Evolutionary conservation across 2,888 invertebrate species (phyloP).

Genomic region (Lepidochrysops patricia): DNA sequence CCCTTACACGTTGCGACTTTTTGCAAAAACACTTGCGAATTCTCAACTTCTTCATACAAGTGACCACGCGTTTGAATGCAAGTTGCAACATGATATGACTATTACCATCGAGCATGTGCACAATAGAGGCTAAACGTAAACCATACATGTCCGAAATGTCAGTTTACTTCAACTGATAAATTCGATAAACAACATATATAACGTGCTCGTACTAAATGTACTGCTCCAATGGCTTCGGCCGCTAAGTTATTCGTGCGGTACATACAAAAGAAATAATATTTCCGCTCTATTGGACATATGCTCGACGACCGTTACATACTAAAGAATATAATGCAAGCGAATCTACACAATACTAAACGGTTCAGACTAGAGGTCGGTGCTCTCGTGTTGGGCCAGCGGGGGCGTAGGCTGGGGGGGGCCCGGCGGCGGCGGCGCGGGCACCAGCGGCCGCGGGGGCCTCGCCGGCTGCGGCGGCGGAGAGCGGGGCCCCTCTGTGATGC

Average conservation of each 20-base stretch:
- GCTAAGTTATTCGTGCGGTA: no score
- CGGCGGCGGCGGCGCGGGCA: conserved; percentile 52
- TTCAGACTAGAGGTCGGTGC: conserved; percentile 47
- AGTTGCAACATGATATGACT: not conserved
- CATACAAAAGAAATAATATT: no score
- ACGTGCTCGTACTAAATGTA: no score
- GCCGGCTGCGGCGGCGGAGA: conserved; percentile 41
- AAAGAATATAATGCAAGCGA: conserved; percentile 1
- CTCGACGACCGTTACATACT: not conserved
- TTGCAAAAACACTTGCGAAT: not conserved
- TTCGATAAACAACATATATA: no score
- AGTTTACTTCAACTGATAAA: no score
- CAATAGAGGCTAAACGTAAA: no score
- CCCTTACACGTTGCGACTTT: not conserved
- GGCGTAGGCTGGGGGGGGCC: conserved; percentile 30
- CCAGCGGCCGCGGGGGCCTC: conserved; percentile 45
- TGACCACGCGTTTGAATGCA: not conserved
- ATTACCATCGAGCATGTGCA: no score
- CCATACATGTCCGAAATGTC: no score
- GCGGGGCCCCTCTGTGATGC: conserved; percentile 71
- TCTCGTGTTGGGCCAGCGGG: conserved; percentile 38
- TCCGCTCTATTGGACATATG: no score
- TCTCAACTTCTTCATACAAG: no score
- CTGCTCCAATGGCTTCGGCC: no score
- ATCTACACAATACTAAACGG: conserved; percentile 17